These are phyloP conservation scores for Polyommatus icarus DNA, from an alignment of 2,888 invertebrate genomes.

Conservation along the genomic window DNA sequence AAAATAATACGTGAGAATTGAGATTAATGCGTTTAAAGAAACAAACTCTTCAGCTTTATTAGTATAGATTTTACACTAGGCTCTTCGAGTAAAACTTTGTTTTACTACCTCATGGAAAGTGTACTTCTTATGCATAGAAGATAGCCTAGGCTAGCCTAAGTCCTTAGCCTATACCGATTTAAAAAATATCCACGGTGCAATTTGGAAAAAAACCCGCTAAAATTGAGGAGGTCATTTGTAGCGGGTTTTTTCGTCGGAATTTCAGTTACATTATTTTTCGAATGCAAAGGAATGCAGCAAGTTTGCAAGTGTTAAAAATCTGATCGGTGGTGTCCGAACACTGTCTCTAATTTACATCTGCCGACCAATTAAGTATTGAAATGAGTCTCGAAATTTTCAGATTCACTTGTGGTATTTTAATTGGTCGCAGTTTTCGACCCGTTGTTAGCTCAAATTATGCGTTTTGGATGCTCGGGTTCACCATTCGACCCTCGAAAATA, in stretches of 20 bases:
- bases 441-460: conserved; percentile 25
- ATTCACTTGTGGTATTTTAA: conserved; percentile 45
- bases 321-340: conserved; percentile 36
- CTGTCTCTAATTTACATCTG: conserved; percentile 67
- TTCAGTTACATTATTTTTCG: background rate
- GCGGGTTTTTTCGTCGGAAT: background rate
- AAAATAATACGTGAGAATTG: too few relatives aligned
- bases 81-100: too few relatives aligned
- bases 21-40: too few relatives aligned
- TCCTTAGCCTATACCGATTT: too few relatives aligned
- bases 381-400: conserved; percentile 57
- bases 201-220: too few relatives aligned
- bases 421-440: conserved; percentile 38
- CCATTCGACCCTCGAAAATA: background rate
- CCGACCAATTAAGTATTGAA: conserved; percentile 66
- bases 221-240: too few relatives aligned
- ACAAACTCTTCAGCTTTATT: too few relatives aligned
- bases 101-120: background rate
- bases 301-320: conserved; percentile 11
- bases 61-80: too few relatives aligned
- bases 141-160: background rate
- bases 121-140: background rate
- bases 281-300: background rate
- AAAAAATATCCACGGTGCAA: too few relatives aligned
- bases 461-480: background rate